phyloP scores from a whole-genome alignment of 2,888 invertebrate species.

The Apotomis turbidana region DNA sequence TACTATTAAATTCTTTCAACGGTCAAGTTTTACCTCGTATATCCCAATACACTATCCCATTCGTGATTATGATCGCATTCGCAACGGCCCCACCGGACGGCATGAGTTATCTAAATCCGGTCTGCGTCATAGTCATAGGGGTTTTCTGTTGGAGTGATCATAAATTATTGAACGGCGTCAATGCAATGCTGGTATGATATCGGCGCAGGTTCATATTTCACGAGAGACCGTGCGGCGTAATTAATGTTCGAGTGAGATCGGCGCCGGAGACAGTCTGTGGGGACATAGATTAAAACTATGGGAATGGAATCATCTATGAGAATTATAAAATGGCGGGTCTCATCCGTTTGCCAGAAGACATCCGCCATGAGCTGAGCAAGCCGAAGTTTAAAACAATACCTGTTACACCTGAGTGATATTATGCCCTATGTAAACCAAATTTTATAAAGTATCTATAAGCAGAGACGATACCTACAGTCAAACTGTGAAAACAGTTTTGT shows the following conservation, averaged over 20 bases:
- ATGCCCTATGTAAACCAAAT: no score
- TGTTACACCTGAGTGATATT: no score
- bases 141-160: conserved; percentile 55
- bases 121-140: conserved; percentile 47
- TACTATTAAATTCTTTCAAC: no score
- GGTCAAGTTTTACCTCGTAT: no score
- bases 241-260: conserved; percentile 64
- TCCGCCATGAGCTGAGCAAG: no score
- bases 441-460: no score
- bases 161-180: conserved; percentile 71
- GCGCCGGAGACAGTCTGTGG: conserved; percentile 50
- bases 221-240: conserved; percentile 63
- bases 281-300: conserved; percentile 2
- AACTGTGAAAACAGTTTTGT: no score
- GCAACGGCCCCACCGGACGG: background rate
- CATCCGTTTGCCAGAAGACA: no score
- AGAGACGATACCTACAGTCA: no score
- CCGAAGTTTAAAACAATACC: no score
- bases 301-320: no score
- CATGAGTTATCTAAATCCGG: conserved; percentile 46
- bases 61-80: background rate
- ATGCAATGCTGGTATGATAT: conserved; percentile 63
- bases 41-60: background rate
- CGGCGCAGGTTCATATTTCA: conserved; percentile 76
- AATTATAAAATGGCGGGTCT: no score